Evolutionary conservation across 2,113 vertebrate genomes (phyloP).

Genomic region (Macaca mulatta): DNA sequence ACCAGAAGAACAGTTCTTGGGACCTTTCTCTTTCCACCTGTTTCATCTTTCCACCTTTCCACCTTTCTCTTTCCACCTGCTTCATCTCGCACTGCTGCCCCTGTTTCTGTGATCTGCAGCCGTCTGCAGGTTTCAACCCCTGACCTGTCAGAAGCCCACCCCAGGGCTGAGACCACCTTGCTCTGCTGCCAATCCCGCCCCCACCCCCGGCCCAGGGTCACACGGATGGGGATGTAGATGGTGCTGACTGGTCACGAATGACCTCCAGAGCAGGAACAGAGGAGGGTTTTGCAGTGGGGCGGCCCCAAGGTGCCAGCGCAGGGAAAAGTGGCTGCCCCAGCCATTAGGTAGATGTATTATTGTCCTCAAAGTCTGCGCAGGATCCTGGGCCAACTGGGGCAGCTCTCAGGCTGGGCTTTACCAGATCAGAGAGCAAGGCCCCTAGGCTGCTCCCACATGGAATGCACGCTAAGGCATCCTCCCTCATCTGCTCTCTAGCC

Average conservation of each 20-base stretch:
- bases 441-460: neutral
- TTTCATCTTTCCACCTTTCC: no score
- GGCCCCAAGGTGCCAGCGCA: fast-evolving
- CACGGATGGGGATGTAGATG: neutral
- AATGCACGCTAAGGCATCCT: neutral
- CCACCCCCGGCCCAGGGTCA: neutral
- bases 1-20: neutral
- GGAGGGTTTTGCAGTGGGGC: neutral
- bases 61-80: no score
- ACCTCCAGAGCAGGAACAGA: neutral
- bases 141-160: neutral
- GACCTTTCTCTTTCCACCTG: no score
- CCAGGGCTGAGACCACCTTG: neutral
- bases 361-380: neutral
- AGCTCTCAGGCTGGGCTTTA: neutral
- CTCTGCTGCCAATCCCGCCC: neutral
- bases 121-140: no score
- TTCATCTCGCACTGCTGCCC: no score
- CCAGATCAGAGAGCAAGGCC: neutral
- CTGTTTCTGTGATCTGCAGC: neutral
- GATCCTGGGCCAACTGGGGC: neutral
- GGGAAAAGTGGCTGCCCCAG: neutral
- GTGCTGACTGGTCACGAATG: neutral
- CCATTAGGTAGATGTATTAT: fast-evolving
- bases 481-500: neutral